Base-by-base conservation (phyloP, 2,797 vertebrate species). In the Chloroceryle inda region DNA sequence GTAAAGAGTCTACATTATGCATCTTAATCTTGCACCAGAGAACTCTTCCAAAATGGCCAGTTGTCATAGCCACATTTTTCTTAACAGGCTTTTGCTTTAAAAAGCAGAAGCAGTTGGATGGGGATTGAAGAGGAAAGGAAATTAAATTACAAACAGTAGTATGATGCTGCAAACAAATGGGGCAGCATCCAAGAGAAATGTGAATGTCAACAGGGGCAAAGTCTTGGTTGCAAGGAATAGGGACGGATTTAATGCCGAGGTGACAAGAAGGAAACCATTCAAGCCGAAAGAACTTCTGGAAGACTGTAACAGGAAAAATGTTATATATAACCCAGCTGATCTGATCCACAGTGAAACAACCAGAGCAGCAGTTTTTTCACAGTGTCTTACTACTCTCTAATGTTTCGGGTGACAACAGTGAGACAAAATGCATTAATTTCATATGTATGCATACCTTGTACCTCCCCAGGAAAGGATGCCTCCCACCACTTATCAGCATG, bases 401-500 rank as follows among this genome's bases (percentile, higher is more conserved):
- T 55, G n/a, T 61, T 84, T 71, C 77, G 76, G 38, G 9, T 73
- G 55, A 63, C 40, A 79, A 33, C 23, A 40, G 18, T 4, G 35
- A 83, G 55, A 71, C 7, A 29, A 40, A 18, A 31, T 5, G 16
- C 20, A 20, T 85, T 76, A 24, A 37, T 27, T 69, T 67, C 11
- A 6, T 4, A 11, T 2, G 13, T 49, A 24, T 64, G 24, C 91
- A 29, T 94, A 99, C 99, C 98, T 99, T 99, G 96, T 99, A 99
- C 72, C 94, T 98, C 8, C 98, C 99, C 56, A 99, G 97, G 97
- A 99, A 99, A 2, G 99, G 99, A 83, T 99, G 99, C 69, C 99
- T 97, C 62, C 99, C 99, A 16, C 99, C 99, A 8, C 98, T 98
- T 68, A 99, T 96, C 94, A 99, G 91, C 99, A 99, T 99, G 97